phyloP scores from a whole-genome alignment of 2,797 vertebrate species.

The Cossypha caffra region DNA sequence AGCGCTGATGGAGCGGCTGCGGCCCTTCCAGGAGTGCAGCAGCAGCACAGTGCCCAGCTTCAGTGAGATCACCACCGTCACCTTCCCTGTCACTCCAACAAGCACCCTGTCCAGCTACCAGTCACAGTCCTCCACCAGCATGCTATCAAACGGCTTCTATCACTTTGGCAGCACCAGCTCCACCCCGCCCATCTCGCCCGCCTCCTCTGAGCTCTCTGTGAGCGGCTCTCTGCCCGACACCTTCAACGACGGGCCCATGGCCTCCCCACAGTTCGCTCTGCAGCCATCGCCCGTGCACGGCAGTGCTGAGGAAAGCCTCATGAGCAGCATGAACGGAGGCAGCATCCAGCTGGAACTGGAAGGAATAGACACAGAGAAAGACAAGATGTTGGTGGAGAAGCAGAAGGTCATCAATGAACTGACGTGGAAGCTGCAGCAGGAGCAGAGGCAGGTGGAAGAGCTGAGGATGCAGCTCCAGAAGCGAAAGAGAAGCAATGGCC shows the following conservation, averaged over 20 bases:
- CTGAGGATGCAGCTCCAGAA: slow-evolving; percentile 94
- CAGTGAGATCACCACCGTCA: slow-evolving; percentile 89
- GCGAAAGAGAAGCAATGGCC: slow-evolving; percentile 82
- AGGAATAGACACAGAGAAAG: slow-evolving; percentile 90
- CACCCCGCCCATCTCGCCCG: slow-evolving; percentile 93
- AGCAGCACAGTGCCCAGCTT: slow-evolving; percentile 78
- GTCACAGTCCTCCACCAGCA: slow-evolving; percentile 84
- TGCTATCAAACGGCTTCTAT: slow-evolving; percentile 89
- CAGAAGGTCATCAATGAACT: slow-evolving; percentile 98
- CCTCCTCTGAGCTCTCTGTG: slow-evolving; percentile 92
- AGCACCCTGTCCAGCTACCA: slow-evolving; percentile 86
- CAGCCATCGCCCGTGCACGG: slow-evolving; percentile 85
- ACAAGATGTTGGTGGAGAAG: slow-evolving; percentile 99
- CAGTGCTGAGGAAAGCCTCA: slow-evolving; percentile 83
- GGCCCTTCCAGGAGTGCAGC: slow-evolving; percentile 90
- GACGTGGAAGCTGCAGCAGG: slow-evolving; percentile 95
- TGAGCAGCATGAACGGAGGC: slow-evolving; percentile 76
- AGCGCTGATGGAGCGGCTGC: slow-evolving; percentile 91
- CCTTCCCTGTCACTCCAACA: slow-evolving; percentile 90
- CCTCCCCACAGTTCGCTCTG: slow-evolving; percentile 86
- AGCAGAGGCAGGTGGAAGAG: slow-evolving; percentile 96
- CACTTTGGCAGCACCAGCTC: slow-evolving; percentile 94
- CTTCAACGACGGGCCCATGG: slow-evolving; percentile 91
- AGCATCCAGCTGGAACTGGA: slow-evolving; percentile 77
- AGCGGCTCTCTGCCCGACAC: slow-evolving; percentile 92